These are phyloP conservation scores for Anguilla rostrata DNA, from an alignment of 2,113 vertebrate genomes.

Conservation along the genomic window DNA sequence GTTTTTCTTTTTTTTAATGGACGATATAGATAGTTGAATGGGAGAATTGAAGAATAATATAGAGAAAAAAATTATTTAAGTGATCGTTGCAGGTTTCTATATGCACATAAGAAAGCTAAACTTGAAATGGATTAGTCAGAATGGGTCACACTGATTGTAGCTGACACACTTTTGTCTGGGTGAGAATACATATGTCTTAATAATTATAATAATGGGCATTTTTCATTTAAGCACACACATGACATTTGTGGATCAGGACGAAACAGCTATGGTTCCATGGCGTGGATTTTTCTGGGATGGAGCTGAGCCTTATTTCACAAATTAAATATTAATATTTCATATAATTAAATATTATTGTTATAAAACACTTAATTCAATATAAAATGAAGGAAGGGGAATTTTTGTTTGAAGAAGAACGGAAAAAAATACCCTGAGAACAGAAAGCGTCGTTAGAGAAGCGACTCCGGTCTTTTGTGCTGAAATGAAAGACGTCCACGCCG, in stretches of 20 bases:
- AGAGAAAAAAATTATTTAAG: background rate
- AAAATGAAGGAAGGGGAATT: background rate
- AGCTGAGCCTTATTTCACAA: background rate
- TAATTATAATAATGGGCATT: background rate
- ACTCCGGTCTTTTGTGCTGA: conserved; percentile 48
- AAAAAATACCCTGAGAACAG: background rate
- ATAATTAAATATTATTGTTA: background rate
- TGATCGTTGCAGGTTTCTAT: background rate
- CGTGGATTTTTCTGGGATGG: background rate
- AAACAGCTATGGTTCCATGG: background rate
- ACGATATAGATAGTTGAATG: background rate
- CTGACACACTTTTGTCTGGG: background rate
- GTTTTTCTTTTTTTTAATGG: background rate
- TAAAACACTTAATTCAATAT: background rate
- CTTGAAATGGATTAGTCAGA: background rate
- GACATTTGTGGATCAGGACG: background rate
- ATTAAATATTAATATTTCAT: no score
- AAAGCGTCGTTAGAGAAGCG: background rate
- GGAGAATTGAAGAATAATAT: background rate
- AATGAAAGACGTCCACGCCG: conserved; percentile 69
- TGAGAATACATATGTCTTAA: background rate
- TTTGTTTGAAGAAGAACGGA: background rate
- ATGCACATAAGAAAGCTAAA: background rate
- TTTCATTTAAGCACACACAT: background rate
- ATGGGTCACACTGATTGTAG: background rate